Conservation (phyloP, 2,113 vertebrate species). For the Charadrius vociferus region DNA sequence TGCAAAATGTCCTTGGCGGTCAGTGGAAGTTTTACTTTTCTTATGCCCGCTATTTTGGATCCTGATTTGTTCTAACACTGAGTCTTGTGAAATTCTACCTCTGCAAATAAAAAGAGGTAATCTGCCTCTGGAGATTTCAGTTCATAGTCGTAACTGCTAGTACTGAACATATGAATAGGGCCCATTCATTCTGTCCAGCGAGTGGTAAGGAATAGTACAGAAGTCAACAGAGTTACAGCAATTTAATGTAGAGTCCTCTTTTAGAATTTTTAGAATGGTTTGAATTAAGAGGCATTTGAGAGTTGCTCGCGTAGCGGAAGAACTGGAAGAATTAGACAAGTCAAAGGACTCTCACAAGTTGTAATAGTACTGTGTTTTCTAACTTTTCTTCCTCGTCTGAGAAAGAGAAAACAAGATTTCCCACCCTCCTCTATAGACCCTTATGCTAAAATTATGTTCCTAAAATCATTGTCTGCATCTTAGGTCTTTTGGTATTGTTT, state of each 20-base stretch:
- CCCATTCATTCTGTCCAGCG: neutral
- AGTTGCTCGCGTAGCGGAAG: neutral
- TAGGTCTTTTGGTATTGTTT: neutral
- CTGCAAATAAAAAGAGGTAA: neutral
- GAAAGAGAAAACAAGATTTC: neutral
- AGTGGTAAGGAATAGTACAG: neutral
- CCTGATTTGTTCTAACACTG: neutral
- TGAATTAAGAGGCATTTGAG: neutral
- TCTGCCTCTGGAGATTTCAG: neutral
- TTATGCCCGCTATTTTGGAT: neutral
- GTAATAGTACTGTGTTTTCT: neutral
- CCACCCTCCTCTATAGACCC: neutral
- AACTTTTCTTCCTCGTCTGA: neutral
- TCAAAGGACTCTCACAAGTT: neutral
- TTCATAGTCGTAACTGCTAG: neutral
- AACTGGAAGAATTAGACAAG: neutral
- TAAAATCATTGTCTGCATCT: neutral
- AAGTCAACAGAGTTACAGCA: neutral
- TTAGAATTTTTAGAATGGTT: neutral
- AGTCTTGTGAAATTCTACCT: conserved; percentile 39
- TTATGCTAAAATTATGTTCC: neutral
- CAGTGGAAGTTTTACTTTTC: neutral
- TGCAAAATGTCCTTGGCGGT: neutral
- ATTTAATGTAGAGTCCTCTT: neutral
- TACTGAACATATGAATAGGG: neutral